Evolutionary conservation across 2,113 vertebrate genomes (phyloP), one percentile per base, ranked within the genome.

Genomic region (Theristicus caerulescens): DNA sequence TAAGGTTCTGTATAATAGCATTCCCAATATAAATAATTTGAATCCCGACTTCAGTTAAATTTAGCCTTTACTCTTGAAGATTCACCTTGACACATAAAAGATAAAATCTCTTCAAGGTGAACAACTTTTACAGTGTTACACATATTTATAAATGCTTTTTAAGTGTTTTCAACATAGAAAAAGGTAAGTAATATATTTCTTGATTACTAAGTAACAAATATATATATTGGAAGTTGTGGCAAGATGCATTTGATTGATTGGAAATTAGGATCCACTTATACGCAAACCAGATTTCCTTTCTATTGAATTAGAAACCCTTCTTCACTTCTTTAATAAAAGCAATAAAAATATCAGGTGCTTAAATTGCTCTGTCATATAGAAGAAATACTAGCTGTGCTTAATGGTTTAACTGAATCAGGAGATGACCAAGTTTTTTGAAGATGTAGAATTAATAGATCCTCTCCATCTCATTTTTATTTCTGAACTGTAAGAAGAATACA

Each of bases 251-350:
- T 93, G 27, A 25, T 88, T 93, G 27, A 25, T 14, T 85, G 40
- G 54, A 87, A 91, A 76, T 91, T 59, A 58, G 55, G 20, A 78
- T 47, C 25, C 55, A 59, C 42, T 59, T 78, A 69, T 24, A 52
- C 0, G 2, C 47, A 91, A 95, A 47, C 0, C 26, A 91, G 42
- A 78, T 79, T 72, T 94, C 10, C 14, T 91, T 85, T 94, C 42
- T 76, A 47, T 58, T 93, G 66, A 74, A 76, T 93, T 82, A 86
- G 72, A 94, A 93, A 61, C 4, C 6, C 9, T 90, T 71, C 65
- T 92, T 88, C 59, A 66, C 27, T 86, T 94, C 55, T 92, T 91
- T 73, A 85, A 82, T 79, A 84, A 94, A 89, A 64, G 25, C 32
- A 92, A 71, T 86, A 91, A 79, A 95, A 71, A 57, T 47, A 71